phyloP scores from a whole-genome alignment of 2,113 vertebrate genomes.

The Microcebus griseorufus region DNA sequence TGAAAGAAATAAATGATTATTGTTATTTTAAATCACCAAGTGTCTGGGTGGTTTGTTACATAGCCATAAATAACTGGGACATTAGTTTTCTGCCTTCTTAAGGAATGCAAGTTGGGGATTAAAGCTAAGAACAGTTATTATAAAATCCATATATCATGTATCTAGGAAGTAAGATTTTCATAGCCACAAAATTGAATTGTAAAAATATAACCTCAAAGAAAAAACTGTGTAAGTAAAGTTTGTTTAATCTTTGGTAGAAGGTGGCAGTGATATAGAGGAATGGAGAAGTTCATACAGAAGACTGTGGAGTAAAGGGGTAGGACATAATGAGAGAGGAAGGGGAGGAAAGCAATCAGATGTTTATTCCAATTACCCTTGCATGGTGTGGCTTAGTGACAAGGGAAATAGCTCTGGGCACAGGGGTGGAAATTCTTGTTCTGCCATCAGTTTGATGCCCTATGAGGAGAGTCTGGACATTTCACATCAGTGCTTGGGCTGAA shows the following conservation, averaged over 20 bases:
- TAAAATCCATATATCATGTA: conserved; percentile 70
- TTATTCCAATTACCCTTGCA: background rate
- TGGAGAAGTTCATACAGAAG: background rate
- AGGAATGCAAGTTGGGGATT: conserved; percentile 56
- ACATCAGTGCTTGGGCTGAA: background rate
- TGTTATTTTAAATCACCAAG: conserved; percentile 69
- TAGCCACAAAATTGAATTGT: conserved; percentile 46
- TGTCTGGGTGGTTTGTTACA: conserved; percentile 61
- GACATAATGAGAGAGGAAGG: background rate
- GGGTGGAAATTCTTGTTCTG: background rate
- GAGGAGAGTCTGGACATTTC: background rate
- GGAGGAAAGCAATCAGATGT: background rate
- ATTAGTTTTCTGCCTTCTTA: conserved; percentile 64
- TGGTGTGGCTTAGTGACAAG: background rate
- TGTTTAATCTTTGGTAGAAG: conserved; percentile 28
- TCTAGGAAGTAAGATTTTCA: conserved; percentile 64
- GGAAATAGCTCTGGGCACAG: background rate
- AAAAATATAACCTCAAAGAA: conserved; percentile 53
- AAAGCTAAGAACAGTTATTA: conserved; percentile 68
- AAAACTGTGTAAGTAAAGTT: background rate
- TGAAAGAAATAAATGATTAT: conserved; percentile 60
- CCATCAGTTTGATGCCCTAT: background rate
- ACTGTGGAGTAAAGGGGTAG: background rate
- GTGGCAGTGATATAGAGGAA: background rate
- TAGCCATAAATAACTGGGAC: conserved; percentile 64